These are phyloP conservation scores for Ormyrus rosae DNA, from an alignment of 2,888 invertebrate genomes.

Conservation along the genomic window DNA sequence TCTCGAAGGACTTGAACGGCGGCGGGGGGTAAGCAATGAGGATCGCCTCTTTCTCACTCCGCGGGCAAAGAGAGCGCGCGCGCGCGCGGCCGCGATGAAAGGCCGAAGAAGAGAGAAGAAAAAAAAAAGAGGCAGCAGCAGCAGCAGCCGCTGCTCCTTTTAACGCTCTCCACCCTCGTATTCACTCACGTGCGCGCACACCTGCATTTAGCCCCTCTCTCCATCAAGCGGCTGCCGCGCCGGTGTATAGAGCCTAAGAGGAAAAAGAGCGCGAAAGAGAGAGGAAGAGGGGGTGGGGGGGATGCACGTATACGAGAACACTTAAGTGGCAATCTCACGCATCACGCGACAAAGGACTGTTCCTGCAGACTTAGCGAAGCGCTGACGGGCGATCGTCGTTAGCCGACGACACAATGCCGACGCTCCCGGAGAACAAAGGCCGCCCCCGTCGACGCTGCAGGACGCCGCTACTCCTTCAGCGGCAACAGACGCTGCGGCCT, in stretches of 20 bases:
- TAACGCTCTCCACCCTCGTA: constrained; percentile 24
- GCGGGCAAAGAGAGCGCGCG: too few species aligned
- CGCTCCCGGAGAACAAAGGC: constrained; percentile 33
- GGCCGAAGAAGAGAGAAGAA: not conserved
- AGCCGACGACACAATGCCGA: constrained; percentile 29
- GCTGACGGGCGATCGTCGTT: constrained; percentile 12
- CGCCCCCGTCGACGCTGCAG: not conserved
- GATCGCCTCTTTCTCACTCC: not conserved
- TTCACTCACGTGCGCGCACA: constrained; percentile 16
- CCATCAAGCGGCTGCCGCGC: constrained; percentile 9
- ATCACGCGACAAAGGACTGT: constrained; percentile 18
- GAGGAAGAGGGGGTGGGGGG: not conserved
- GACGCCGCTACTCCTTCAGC: not conserved
- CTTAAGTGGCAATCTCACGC: constrained; percentile 41
- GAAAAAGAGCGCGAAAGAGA: not conserved
- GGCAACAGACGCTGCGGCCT: not conserved
- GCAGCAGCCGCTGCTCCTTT: constrained; percentile 28
- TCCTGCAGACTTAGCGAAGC: not conserved
- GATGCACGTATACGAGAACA: constrained; percentile 22
- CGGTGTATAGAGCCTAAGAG: not conserved
- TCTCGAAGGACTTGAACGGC: constrained; percentile 23
- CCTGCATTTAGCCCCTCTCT: constrained; percentile 19
- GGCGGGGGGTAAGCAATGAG: not conserved
- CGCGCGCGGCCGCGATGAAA: too few species aligned
- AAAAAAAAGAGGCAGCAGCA: not conserved